phyloP scores from a whole-genome alignment of 1,140 invertebrate genomes.

The Heterodera schachtii region DNA sequence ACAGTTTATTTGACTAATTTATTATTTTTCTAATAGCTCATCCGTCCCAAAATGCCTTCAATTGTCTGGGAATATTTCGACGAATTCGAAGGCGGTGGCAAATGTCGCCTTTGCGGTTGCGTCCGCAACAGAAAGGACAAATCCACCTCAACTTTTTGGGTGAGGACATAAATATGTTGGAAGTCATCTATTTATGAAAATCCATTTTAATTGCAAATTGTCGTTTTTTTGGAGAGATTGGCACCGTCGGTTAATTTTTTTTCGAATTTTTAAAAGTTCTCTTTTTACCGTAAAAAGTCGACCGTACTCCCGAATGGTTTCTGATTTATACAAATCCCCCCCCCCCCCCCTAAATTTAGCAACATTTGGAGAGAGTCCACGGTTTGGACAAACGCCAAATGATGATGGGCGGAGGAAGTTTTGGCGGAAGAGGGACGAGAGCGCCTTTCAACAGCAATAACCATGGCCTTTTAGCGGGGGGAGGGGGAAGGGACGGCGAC shows the following conservation, averaged over 20 bases:
- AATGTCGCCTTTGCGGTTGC: conserved; percentile 30
- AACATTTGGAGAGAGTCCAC: conserved; percentile 28
- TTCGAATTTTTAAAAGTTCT: too few relatives aligned
- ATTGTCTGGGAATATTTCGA: conserved; percentile 38
- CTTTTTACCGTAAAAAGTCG: too few relatives aligned
- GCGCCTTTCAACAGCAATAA: background rate
- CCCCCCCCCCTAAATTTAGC: conserved; percentile 3
- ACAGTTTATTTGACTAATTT: too few relatives aligned
- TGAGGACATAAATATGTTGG: background rate
- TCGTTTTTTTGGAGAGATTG: too few relatives aligned
- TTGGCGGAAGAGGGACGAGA: background rate
- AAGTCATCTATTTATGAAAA: background rate
- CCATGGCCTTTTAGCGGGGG: background rate
- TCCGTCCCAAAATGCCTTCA: conserved; percentile 22
- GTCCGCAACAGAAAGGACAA: conserved; percentile 34
- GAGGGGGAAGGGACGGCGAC: conserved; percentile 1
- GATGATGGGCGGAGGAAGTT: background rate
- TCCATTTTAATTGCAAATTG: background rate
- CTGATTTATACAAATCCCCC: too few relatives aligned
- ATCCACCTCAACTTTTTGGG: conserved; percentile 39
- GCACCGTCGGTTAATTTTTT: too few relatives aligned
- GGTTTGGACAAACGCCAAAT: conserved; percentile 29
- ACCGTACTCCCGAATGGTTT: too few relatives aligned
- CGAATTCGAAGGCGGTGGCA: conserved; percentile 26
- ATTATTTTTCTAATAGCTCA: too few relatives aligned